Base-by-base conservation (phyloP, 1,140 invertebrate species). In the Heliconius himera region DNA sequence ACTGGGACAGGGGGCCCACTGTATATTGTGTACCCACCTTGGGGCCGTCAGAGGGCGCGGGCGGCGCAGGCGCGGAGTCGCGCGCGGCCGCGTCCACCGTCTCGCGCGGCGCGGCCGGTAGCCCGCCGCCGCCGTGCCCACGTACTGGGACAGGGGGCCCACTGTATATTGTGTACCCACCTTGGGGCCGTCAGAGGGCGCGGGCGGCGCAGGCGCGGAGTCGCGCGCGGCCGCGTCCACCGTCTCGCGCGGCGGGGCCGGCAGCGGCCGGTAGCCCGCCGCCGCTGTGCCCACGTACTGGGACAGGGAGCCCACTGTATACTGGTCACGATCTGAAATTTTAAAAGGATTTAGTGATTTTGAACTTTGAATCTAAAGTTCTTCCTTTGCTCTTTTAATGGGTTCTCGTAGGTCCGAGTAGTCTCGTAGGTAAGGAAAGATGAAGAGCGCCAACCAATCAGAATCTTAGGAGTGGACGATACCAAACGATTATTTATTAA, bases 1-100 rank as follows among this genome's bases (percentile, higher is more conserved):
- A 98, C 95, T 99, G 99, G 0, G 99, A 99, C 36, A 99, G 94
- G 11, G 99, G 99, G 0, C 99, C 99, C 80, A 99, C 94, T 88
- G 99, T 99, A 91, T 97, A 99, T 81, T 97, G 96, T 29, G 29
- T 29, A 29, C 29, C 29, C 29, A 29, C 29, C 29, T 29, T 29
- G 29, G 29, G 29, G 29, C 29, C 29, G 29, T 29, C 29, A 29
- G 29, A 29, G 29, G 74, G 18, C 20, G 54, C 54, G n/a, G 54
- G 33, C 33, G 33, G 54, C n/a, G 54, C 54, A 38, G n/a, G 22
- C 11, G 74, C 20, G 46, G 70, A 20, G 41, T 71, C 26, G 76
- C 79, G 16, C 74, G 22, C 70, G 66, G 71, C 66, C 8, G 74
- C 79, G 13, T 26, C 36, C 18, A n/a, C 22, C 71, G 72, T 72